These are phyloP conservation scores for Drosophila pandora DNA, from an alignment of 1,140 invertebrate species.

Conservation along the genomic window DNA sequence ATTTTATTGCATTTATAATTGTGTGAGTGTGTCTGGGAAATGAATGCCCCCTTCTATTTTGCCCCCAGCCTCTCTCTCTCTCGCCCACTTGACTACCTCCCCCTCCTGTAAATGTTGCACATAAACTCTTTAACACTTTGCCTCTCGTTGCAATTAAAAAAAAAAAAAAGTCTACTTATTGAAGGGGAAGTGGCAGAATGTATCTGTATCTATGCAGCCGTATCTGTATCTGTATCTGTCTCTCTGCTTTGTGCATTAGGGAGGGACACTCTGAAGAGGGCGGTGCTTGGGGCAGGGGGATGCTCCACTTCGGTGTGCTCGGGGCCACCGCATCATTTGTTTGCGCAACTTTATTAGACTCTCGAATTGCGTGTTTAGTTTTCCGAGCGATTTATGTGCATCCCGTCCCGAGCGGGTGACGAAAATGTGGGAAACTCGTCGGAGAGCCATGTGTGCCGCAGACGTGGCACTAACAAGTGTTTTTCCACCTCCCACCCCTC, in stretches of 20 bases:
- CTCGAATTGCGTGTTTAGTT: constrained; percentile 81
- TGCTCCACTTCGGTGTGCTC: constrained; percentile 71
- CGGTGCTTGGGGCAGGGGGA: constrained; percentile 3
- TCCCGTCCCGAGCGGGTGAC: constrained; percentile 48
- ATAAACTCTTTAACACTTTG: constrained; percentile 83
- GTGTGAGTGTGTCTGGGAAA: constrained; percentile 74
- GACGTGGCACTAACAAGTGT: constrained; percentile 63
- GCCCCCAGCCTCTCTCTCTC: not conserved
- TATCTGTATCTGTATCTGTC: constrained; percentile 55
- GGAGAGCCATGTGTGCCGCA: constrained; percentile 56
- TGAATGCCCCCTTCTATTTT: constrained; percentile 35
- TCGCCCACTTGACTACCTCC: constrained; percentile 4
- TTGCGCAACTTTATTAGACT: constrained; percentile 82
- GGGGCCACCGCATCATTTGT: constrained; percentile 81
- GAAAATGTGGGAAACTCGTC: constrained; percentile 74
- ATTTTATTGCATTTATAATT: constrained; percentile 83
- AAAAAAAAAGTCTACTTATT: constrained; percentile 65
- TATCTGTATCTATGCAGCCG: constrained; percentile 54
- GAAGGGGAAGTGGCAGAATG: constrained; percentile 70
- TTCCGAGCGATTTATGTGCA: constrained; percentile 74
- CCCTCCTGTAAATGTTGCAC: constrained; percentile 74
- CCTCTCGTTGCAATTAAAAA: constrained; percentile 80
- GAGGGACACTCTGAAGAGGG: constrained; percentile 7
- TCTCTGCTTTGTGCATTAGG: constrained; percentile 70
- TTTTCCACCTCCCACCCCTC: constrained; percentile 12